Evolutionary conservation across 2,888 invertebrate genomes (phyloP).

Genomic region (Euzetes globulus): DNA sequence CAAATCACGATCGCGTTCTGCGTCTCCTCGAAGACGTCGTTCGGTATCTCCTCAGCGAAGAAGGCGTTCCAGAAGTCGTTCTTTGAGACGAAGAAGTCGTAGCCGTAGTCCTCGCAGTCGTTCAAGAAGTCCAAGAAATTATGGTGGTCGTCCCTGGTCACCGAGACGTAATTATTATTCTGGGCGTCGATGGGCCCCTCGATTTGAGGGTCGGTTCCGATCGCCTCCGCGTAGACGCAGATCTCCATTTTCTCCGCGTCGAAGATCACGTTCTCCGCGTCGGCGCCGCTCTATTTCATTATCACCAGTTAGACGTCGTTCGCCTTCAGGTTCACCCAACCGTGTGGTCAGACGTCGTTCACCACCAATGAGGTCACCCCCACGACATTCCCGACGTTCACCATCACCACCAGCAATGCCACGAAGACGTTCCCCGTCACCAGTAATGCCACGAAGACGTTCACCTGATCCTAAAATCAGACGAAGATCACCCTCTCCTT

Average conservation of each 20-base stretch:
- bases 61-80: slow-evolving; percentile 1
- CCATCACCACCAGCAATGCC: background rate
- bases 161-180: background rate
- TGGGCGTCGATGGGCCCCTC: slow-evolving; percentile 17
- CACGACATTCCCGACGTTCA: slow-evolving; percentile 19
- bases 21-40: background rate
- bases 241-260: background rate
- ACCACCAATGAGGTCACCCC: slow-evolving; percentile 1
- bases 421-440: background rate
- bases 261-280: slow-evolving; percentile 16
- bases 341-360: slow-evolving; percentile 1
- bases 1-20: background rate
- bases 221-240: slow-evolving; percentile 36
- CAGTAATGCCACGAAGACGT: background rate
- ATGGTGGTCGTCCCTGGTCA: background rate
- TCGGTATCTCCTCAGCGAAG: slow-evolving; percentile 13
- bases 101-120: slow-evolving; percentile 11
- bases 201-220: slow-evolving; percentile 32
- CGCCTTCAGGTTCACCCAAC: slow-evolving; percentile 5
- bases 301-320: background rate
- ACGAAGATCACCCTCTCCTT: background rate
- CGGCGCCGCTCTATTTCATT: background rate
- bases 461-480: background rate
- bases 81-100: background rate
- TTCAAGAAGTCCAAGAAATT: background rate